These are phyloP conservation scores for Pseudomyrmex gracilis DNA, from an alignment of 1,140 invertebrate species.

Conservation along the genomic window DNA sequence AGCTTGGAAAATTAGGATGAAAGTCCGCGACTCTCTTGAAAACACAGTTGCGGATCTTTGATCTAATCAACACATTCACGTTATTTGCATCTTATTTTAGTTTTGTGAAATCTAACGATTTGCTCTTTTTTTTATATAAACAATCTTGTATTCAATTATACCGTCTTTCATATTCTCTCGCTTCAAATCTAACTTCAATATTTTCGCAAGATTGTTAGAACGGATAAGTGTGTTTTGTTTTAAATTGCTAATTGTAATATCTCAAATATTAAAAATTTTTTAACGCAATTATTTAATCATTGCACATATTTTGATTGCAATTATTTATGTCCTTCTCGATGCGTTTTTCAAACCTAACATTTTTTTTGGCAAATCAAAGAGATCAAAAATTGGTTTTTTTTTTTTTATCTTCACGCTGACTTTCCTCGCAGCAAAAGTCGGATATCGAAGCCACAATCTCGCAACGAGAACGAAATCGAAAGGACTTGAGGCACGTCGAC, in stretches of 20 bases:
- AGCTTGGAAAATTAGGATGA: conserved; percentile 44
- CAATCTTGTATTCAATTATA: too few relatives aligned
- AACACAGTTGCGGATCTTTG: conserved; percentile 6
- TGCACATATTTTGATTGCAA: not conserved
- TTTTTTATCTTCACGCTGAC: conserved; percentile 39
- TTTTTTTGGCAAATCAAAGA: conserved; percentile 27
- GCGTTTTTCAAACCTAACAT: not conserved
- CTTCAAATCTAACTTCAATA: too few relatives aligned
- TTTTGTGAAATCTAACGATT: too few relatives aligned
- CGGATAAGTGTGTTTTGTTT: too few relatives aligned
- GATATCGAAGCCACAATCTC: conserved; percentile 44
- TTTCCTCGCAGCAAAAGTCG: conserved; percentile 16
- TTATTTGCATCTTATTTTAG: not conserved
- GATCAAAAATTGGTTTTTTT: conserved; percentile 35
- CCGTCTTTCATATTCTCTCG: too few relatives aligned
- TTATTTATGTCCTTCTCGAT: conserved; percentile 18
- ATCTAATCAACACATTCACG: not conserved
- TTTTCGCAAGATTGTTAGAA: too few relatives aligned
- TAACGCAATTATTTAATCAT: not conserved
- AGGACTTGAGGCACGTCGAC: conserved; percentile 62
- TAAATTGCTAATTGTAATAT: too few relatives aligned
- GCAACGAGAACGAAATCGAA: conserved; percentile 73
- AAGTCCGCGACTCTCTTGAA: conserved; percentile 26
- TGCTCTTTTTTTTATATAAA: too few relatives aligned
- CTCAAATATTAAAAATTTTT: not conserved